Base-by-base conservation (phyloP, 2,113 vertebrate genomes). In the Motacilla alba region DNA sequence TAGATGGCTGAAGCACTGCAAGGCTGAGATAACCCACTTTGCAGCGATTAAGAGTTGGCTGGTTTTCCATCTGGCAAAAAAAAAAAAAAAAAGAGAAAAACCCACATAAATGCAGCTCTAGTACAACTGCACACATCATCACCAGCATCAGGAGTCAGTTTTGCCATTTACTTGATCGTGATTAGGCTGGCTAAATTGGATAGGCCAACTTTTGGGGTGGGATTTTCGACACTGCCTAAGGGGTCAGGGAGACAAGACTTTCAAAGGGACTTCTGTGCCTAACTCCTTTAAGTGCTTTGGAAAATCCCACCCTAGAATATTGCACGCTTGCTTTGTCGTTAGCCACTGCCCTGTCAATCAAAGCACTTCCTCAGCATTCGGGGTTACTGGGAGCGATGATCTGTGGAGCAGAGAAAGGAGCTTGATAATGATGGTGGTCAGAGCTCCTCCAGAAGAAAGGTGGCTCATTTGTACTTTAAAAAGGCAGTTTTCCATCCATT, bases 1-100 rank as follows among this genome's bases (percentile, higher is more conserved):
- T 95, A 96, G 96, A 95, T 97, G 96, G 96, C 79, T 94, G 94
- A 70, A 95, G 89, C 86, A 93, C 80, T 96, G 95, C 94, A 96
- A 94, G 94, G 94, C 93, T 94, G 95, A 98, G 97, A 97, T 96
- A 97, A 98, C 95, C 94, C 96, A 96, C 94, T 95, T 96, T 93
- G 90, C 96, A 95, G 91, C 56, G 94, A 97, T 92, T 96, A 95
- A 89, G 69, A 95, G 90, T 89, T 94, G 94, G 92, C 92, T 94
- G 86, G 95, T 95, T 96, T 96, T 96, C 94, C 94, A 96, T 89
- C 90, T 91, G 92, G 74, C 67, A 97, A 95, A 83, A 83, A 93
- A 95, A 93, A 87, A 62, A 84, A 43, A 87, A 81, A 79, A 46
- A 80, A 52, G 80, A 41, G 83, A 79, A 84, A 47, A 81, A 15